phyloP scores from a whole-genome alignment of 1,140 invertebrate species.

The Aphaenogaster floridana region DNA sequence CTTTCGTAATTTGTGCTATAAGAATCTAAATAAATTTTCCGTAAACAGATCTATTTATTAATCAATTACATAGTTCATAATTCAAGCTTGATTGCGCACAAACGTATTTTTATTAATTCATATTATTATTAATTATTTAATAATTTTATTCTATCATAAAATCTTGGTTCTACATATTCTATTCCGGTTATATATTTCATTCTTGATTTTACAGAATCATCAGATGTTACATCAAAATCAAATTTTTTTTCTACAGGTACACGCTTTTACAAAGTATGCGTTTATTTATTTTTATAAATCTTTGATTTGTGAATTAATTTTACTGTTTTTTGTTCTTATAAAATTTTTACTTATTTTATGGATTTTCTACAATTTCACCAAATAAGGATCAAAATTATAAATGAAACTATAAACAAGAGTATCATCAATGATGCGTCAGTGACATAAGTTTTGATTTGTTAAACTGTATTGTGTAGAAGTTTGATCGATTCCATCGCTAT shows the following conservation, averaged over 20 bases:
- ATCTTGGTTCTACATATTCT: not conserved
- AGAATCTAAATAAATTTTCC: not conserved
- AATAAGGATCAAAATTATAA: not conserved
- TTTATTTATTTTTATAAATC: not conserved
- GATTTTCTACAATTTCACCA: not conserved
- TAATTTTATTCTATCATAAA: not conserved
- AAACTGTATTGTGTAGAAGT: not conserved
- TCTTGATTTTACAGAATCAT: too few species aligned
- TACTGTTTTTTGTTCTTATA: not conserved
- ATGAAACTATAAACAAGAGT: not conserved
- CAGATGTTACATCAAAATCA: too few species aligned
- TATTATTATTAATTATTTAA: not conserved
- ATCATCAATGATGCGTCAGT: not conserved
- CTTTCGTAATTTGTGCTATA: not conserved
- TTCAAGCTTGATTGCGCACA: not conserved
- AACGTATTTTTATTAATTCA: not conserved
- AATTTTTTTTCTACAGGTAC: too few species aligned
- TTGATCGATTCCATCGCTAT: not conserved
- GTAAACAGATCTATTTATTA: not conserved
- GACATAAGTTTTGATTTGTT: not conserved
- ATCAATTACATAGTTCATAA: not conserved
- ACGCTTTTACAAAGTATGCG: too few species aligned
- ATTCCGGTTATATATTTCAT: not conserved
- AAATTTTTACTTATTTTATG: not conserved
- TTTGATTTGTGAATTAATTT: not conserved